Evolutionary conservation across 2,113 vertebrate genomes (phyloP).

Genomic region (Catharus bicknelli): DNA sequence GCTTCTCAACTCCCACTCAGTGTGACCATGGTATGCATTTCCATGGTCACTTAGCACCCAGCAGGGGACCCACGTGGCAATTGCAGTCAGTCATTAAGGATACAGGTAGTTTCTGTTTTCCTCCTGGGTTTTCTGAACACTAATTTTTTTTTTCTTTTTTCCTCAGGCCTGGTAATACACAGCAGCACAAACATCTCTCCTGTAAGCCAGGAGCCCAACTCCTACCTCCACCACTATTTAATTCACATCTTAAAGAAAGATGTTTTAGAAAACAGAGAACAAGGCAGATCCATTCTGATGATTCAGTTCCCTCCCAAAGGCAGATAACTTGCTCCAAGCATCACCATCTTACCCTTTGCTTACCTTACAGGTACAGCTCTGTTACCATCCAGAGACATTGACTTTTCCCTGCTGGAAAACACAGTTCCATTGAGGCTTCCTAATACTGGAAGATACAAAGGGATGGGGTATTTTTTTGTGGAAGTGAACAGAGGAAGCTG

Average conservation of each 20-base stretch:
- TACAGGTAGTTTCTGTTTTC: background rate
- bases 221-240: background rate
- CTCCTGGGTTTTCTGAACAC: background rate
- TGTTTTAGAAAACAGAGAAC: background rate
- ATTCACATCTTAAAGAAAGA: background rate
- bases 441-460: background rate
- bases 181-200: background rate
- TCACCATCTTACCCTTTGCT: background rate
- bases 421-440: background rate
- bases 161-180: background rate
- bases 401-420: background rate
- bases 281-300: background rate
- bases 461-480: background rate
- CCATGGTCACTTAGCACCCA: constrained; percentile 14
- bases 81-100: background rate
- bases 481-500: background rate
- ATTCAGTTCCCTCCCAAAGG: background rate
- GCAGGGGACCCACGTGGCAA: background rate
- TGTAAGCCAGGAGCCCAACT: background rate
- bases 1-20: background rate
- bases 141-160: background rate
- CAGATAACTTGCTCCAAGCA: background rate
- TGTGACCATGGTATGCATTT: background rate
- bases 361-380: background rate
- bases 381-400: background rate